A percentile compares a stretch with the other conserved stretches of the same genome.
Conservation (phyloP, 2,888 invertebrate species). For the Shargacucullia verbasci region DNA sequence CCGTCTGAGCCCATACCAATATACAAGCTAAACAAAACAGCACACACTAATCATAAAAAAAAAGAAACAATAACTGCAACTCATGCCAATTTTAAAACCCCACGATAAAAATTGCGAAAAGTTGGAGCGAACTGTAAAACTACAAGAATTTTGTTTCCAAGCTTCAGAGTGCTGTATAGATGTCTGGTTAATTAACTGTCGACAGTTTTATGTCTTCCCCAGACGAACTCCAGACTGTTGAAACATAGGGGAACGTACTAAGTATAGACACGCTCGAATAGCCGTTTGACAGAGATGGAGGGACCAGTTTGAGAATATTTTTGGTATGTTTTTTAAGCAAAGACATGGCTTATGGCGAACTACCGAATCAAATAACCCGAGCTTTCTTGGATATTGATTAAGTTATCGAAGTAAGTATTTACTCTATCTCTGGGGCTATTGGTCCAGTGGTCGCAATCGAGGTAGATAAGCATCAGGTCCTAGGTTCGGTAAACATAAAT, state of each 20-base stretch:
- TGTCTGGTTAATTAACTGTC: constrained; percentile 52
- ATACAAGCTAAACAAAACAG: too few relatives aligned
- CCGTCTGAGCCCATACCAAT: too few relatives aligned
- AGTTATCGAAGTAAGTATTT: too few relatives aligned
- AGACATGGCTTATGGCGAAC: too few relatives aligned
- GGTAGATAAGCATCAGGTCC: too few relatives aligned
- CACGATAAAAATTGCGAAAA: constrained; percentile 12
- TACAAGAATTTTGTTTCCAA: constrained; percentile 20
- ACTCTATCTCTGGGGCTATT: too few relatives aligned
- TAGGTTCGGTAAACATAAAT: too few relatives aligned
- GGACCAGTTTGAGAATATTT: background rate
- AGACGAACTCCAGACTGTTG: constrained; percentile 18
- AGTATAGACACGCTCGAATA: constrained; percentile 5
- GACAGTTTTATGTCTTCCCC: constrained; percentile 56
- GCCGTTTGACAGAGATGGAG: constrained; percentile 8
- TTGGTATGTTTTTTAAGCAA: too few relatives aligned
- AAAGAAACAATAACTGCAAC: background rate
- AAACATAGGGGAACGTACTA: constrained; percentile 23
- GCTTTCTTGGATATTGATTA: too few relatives aligned
- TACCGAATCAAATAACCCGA: too few relatives aligned
- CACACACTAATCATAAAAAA: background rate
- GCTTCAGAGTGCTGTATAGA: constrained; percentile 23
- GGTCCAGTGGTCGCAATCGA: too few relatives aligned
- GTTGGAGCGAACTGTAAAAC: constrained; percentile 17
- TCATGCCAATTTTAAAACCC: constrained; percentile 9